These are phyloP conservation scores for Bombus sibiricus DNA, from an alignment of 1,140 invertebrate species.

Conservation along the genomic window DNA sequence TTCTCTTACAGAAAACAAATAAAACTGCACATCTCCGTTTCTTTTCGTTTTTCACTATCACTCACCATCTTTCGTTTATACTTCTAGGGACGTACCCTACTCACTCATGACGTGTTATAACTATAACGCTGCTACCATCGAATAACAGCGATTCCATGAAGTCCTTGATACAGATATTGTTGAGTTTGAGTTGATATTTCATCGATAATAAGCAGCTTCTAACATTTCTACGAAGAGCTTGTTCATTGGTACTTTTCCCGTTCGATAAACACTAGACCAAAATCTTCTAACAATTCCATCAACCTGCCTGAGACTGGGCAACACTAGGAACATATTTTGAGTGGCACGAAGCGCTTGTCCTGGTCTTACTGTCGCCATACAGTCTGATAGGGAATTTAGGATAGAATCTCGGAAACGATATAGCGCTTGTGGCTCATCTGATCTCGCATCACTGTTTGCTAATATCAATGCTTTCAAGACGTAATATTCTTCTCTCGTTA, in stretches of 20 bases:
- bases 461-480: constrained; percentile 95
- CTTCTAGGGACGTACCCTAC: background rate
- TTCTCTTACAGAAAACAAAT: constrained; percentile 26
- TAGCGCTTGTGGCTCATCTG: constrained; percentile 92
- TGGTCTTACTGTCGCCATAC: constrained; percentile 89
- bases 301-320: constrained; percentile 94
- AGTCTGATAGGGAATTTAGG: constrained; percentile 92
- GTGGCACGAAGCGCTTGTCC: constrained; percentile 87
- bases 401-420: constrained; percentile 94
- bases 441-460: constrained; percentile 94
- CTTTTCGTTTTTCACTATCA: constrained; percentile 42
- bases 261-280: constrained; percentile 94
- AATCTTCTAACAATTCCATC: constrained; percentile 94
- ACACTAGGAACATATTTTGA: constrained; percentile 93
- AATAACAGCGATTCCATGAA: background rate
- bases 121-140: background rate
- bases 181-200: constrained; percentile 51
- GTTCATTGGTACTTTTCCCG: constrained; percentile 96
- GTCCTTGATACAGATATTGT: constrained; percentile 14
- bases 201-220: constrained; percentile 85
- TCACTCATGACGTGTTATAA: constrained; percentile 25
- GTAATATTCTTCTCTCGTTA: constrained; percentile 95
- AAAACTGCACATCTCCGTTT: constrained; percentile 30
- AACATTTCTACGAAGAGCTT: constrained; percentile 99
- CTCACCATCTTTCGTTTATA: constrained; percentile 44